Evolutionary conservation across 1,140 invertebrate genomes (phyloP).

Genomic region (Cotesia typhae): DNA sequence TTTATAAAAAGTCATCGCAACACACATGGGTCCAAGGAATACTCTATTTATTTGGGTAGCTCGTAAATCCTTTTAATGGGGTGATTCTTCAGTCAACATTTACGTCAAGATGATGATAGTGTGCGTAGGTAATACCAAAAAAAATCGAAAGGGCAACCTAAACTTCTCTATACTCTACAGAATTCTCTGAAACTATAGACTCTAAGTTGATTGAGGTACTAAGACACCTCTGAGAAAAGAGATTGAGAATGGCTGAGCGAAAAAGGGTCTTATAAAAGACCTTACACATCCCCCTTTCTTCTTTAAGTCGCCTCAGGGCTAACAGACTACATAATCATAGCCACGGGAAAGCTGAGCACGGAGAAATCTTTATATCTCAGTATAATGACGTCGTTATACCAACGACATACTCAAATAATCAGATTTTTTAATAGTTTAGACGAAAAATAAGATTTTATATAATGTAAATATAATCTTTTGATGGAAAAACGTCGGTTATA

Average conservation of each 20-base stretch:
- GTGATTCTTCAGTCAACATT: slow-evolving; percentile 48
- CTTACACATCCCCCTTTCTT: neutral
- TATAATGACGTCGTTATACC: slow-evolving; percentile 56
- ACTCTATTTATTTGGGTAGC: slow-evolving; percentile 48
- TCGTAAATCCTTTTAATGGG: slow-evolving; percentile 55
- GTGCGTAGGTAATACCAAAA: neutral
- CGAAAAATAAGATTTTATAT: too few relatives aligned
- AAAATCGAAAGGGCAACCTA: too few relatives aligned
- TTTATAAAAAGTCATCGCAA: too few relatives aligned
- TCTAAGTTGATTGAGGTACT: too few relatives aligned
- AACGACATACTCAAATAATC: too few relatives aligned
- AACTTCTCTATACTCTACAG: too few relatives aligned
- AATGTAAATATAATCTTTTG: too few relatives aligned
- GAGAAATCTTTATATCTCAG: slow-evolving; percentile 52
- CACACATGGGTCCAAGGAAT: slow-evolving; percentile 25
- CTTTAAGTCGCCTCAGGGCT: slow-evolving; percentile 32
- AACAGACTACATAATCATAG: slow-evolving; percentile 49
- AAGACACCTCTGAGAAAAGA: too few relatives aligned
- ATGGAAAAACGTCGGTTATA: too few relatives aligned
- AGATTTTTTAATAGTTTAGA: too few relatives aligned
- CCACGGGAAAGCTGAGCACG: slow-evolving; percentile 42
- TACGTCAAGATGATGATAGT: slow-evolving; percentile 18
- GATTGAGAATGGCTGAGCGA: too few relatives aligned
- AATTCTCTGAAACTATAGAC: too few relatives aligned
- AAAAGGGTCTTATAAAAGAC: slow-evolving; percentile 46